These are phyloP conservation scores for Naja naja DNA, from an alignment of 2,113 vertebrate genomes.

Conservation along the genomic window DNA sequence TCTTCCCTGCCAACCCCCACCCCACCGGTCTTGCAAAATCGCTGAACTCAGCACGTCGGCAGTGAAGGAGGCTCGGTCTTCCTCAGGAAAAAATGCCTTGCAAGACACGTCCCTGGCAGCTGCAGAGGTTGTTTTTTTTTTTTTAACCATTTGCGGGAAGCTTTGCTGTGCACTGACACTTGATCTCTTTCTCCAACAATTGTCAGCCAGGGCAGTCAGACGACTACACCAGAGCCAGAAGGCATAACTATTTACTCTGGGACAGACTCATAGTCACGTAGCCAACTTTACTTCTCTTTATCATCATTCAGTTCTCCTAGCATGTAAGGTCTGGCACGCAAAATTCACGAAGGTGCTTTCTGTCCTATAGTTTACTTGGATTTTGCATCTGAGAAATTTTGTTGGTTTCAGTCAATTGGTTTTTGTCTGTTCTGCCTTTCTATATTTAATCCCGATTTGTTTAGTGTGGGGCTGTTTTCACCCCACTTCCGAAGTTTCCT, in stretches of 20 bases:
- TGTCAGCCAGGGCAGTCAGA: neutral
- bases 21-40: neutral
- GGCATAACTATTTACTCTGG: neutral
- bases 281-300: neutral
- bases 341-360: neutral
- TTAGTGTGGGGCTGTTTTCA: neutral
- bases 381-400: neutral
- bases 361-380: neutral
- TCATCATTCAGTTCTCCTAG: neutral
- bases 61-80: neutral
- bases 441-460: neutral
- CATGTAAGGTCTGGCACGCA: no score
- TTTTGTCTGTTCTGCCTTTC: neutral
- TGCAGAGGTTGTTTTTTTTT: neutral
- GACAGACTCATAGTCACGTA: neutral
- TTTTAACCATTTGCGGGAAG: conserved; percentile 49
- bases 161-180: neutral
- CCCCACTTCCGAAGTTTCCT: neutral
- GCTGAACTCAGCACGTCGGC: conserved; percentile 69
- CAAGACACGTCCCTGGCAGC: conserved; percentile 33
- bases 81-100: neutral
- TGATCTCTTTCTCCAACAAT: neutral
- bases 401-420: neutral
- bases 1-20: neutral
- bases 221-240: neutral